phyloP scores from a whole-genome alignment of 2,113 vertebrate genomes.

The Neoarius graeffei region DNA sequence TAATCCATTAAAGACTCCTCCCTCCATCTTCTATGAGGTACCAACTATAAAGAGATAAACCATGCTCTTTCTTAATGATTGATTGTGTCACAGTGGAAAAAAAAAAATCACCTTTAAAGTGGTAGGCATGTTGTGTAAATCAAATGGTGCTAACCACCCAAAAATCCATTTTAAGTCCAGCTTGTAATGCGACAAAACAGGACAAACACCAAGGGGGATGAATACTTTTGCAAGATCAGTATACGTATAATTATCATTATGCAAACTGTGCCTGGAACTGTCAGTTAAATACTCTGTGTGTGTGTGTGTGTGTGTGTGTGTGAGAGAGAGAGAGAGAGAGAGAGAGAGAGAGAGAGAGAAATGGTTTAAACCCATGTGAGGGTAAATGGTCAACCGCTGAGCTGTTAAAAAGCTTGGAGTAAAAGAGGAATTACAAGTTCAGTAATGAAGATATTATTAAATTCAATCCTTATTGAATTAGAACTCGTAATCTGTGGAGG shows the following conservation, averaged over 20 bases:
- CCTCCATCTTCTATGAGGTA: not conserved
- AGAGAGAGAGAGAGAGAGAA: too few species aligned
- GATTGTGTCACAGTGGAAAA: too few species aligned
- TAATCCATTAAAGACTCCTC: not conserved
- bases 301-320: not conserved
- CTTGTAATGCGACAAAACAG: too few species aligned
- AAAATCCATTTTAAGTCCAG: too few species aligned
- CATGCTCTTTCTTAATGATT: not conserved
- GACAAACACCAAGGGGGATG: too few species aligned
- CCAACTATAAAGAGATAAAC: not conserved
- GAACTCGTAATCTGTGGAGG: not conserved
- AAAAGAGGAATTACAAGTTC: not conserved
- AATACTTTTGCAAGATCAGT: too few species aligned
- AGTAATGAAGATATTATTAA: not conserved
- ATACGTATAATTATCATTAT: not conserved
- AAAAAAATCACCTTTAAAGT: too few species aligned
- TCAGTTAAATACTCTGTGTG: not conserved
- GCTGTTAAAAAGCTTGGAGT: not conserved
- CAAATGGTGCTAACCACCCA: too few species aligned
- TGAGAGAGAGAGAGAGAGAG: too few species aligned
- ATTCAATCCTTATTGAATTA: not conserved
- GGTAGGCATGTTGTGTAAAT: too few species aligned
- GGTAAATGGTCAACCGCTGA: not conserved
- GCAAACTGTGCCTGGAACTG: not conserved
- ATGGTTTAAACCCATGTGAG: not conserved